Evolutionary conservation across 1,140 invertebrate species (phyloP).

Genomic region (Dryas iulia): DNA sequence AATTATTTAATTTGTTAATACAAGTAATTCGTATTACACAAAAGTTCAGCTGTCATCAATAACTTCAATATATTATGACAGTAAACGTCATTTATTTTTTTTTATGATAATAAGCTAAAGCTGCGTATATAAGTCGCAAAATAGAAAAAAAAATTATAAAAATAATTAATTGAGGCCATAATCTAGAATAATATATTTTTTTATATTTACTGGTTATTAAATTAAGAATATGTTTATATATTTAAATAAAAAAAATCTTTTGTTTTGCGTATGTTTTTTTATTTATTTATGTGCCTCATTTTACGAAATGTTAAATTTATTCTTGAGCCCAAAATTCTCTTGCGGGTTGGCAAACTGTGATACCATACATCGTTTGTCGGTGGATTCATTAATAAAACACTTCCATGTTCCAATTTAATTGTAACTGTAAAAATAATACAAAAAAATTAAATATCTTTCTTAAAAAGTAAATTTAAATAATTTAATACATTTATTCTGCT

Average conservation of each 20-base stretch:
- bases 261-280: too few relatives aligned
- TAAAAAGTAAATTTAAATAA: background rate
- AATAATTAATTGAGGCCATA: too few relatives aligned
- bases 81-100: background rate
- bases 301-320: conserved; percentile 88
- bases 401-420: conserved; percentile 83
- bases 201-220: too few relatives aligned
- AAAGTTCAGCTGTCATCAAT: background rate
- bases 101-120: background rate
- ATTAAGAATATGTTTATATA: too few relatives aligned
- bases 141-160: too few relatives aligned
- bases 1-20: background rate
- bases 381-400: conserved; percentile 86
- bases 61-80: background rate
- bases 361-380: conserved; percentile 88
- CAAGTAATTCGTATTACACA: background rate
- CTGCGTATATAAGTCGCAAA: too few relatives aligned
- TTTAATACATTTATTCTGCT: too few relatives aligned
- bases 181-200: too few relatives aligned
- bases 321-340: conserved; percentile 79
- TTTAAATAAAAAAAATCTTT: too few relatives aligned
- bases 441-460: background rate
- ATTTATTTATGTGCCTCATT: conserved; percentile 40
- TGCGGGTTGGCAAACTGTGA: conserved; percentile 84
- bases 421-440: conserved; percentile 76